Evolutionary conservation across 2,888 invertebrate species (phyloP), one percentile per base, ranked within the genome.

Genomic region (Pantelozetes paolii): DNA sequence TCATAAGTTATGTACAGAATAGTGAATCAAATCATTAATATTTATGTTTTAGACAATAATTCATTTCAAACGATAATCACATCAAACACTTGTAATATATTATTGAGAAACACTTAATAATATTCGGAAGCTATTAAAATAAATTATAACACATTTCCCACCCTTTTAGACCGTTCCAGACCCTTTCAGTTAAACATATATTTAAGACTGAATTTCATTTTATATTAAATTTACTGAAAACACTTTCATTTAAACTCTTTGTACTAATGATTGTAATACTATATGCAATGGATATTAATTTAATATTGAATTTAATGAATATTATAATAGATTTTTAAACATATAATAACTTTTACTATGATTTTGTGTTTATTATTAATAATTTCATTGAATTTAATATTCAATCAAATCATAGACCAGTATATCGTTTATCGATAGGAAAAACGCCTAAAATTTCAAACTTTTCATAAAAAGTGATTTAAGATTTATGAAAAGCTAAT

Each of bases 71-170:
- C n/a, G 50, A 50, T 20, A 50, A 50, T 20, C n/a, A n/a, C 11
- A 23, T 18, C 15, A 6, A 45, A 45, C 2, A 45, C 45, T 50
- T 50, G 3, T 30, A 59, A 28, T 30, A 28, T 28, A 59, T 30
- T 18, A 64, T 64, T 8, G 36, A 36, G 36, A 8, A 64, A 64
- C 20, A 36, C 20, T 36, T 28, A 59, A 59, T 30, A 59, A 28
- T 30, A 59, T 59, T 64, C 64, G 64, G 64, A 64, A 64, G 64
- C 64, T 20, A 64, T 64, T 64, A 64, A 64, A 30, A 64, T 36
- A 64, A 64, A 36, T 64, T 36, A 28, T 28, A 59, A 15, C 15
- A 26, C 20, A 54, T 26, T 54, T 15, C 20, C 3, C 30, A 28
- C 30, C 28, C 1, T 28, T 28, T 59, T 15, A 6, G 20, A 28